Evolutionary conservation across 2,797 vertebrate species (phyloP).

Genomic region (Oryzias sinensis): DNA sequence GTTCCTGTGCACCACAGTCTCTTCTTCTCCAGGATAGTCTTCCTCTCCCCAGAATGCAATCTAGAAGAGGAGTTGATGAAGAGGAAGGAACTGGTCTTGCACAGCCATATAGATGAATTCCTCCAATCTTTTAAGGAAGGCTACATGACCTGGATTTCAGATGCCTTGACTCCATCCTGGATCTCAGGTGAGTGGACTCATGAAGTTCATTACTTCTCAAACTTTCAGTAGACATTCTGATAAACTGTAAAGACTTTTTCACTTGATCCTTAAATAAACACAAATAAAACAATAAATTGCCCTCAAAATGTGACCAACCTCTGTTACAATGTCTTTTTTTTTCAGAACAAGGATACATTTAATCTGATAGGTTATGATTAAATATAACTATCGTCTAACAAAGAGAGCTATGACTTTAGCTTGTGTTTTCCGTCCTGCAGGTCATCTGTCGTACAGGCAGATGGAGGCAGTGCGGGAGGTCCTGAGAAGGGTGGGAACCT

Average conservation of each 20-base stretch:
- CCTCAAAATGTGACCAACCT: too few species aligned
- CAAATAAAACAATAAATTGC: too few species aligned
- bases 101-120: constrained; percentile 66
- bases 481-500: constrained; percentile 72
- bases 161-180: constrained; percentile 77
- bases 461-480: constrained; percentile 63
- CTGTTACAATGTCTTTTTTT: too few species aligned
- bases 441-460: constrained; percentile 79
- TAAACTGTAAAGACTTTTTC: not conserved
- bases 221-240: not conserved
- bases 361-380: not conserved
- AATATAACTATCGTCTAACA: not conserved
- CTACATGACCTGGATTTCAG: constrained; percentile 73
- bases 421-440: constrained; percentile 43
- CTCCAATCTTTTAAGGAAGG: constrained; percentile 71
- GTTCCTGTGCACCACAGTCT: constrained; percentile 62
- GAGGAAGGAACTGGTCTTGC: constrained; percentile 72
- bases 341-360: too few species aligned
- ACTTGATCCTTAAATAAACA: too few species aligned
- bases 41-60: constrained; percentile 74
- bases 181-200: constrained; percentile 68
- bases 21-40: constrained; percentile 72
- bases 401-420: not conserved
- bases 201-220: not conserved
- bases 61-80: constrained; percentile 70